These are phyloP conservation scores for Camelus dromedarius DNA, from an alignment of 2,113 vertebrate genomes.

Conservation along the genomic window DNA sequence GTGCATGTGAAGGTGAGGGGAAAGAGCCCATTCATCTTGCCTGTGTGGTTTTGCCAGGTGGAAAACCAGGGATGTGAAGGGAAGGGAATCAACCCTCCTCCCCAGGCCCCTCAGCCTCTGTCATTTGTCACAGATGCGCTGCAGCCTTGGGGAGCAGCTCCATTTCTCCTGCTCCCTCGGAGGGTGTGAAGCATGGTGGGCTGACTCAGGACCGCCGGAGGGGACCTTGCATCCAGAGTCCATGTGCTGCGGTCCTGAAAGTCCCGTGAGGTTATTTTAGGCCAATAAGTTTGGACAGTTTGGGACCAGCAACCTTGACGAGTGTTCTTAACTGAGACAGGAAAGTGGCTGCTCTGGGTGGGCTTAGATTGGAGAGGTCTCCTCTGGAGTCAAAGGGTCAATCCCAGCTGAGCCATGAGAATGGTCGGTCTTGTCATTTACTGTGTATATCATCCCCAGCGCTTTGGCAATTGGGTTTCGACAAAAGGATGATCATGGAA, in stretches of 20 bases:
- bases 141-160: not conserved
- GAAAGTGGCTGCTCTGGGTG: not conserved
- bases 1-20: not conserved
- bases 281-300: too few relatives aligned
- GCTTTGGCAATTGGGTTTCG: not conserved
- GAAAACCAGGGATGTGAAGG: not conserved
- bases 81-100: not conserved
- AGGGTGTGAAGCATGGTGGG: not conserved
- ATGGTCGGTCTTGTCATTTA: not conserved
- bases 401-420: not conserved
- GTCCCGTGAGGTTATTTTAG: not conserved
- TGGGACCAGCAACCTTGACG: not conserved
- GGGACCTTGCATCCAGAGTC: rapidly evolving
- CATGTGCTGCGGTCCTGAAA: rapidly evolving
- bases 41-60: not conserved
- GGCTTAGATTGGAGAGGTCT: not conserved
- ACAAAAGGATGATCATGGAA: not conserved
- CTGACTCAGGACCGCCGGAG: not conserved
- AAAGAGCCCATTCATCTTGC: not conserved
- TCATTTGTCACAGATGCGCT: not conserved
- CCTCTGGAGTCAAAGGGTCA: not conserved
- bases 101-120: not conserved
- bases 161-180: not conserved
- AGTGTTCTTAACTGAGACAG: not conserved
- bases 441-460: not conserved